These are phyloP conservation scores for Centroberyx gerrardi DNA, from an alignment of 2,797 vertebrate genomes.

Conservation along the genomic window DNA sequence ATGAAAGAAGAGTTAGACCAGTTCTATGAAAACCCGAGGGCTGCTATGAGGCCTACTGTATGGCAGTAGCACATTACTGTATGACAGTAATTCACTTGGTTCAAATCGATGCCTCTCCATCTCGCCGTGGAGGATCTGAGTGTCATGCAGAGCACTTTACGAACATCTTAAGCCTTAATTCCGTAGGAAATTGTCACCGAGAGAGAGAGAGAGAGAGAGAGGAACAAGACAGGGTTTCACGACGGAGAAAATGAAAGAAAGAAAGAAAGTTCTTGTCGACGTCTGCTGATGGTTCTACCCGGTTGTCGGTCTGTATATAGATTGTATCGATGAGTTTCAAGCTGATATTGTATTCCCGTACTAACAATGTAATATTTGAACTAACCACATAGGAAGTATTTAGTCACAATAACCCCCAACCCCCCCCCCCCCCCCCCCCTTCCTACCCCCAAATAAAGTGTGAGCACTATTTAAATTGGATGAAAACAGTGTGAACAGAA, in stretches of 20 bases:
- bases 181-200: conserved; percentile 57
- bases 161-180: conserved; percentile 83
- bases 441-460: conserved; percentile 7
- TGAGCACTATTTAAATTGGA: conserved; percentile 61
- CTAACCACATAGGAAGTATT: conserved; percentile 61
- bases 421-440: conserved; percentile 1
- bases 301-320: conserved; percentile 74
- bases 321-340: conserved; percentile 67
- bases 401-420: conserved; percentile 57
- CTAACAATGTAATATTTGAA: conserved; percentile 70
- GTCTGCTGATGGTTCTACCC: conserved; percentile 57
- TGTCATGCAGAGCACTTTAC: conserved; percentile 83
- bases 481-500: conserved; percentile 56
- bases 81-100: conserved; percentile 34
- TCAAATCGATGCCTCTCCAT: conserved; percentile 44
- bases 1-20: conserved; percentile 43
- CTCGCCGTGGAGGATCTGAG: conserved; percentile 56
- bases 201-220: conserved; percentile 36
- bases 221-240: conserved; percentile 48
- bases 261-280: conserved; percentile 25
- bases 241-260: conserved; percentile 22
- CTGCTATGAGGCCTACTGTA: conserved; percentile 65
- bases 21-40: conserved; percentile 42
- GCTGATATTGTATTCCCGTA: conserved; percentile 67
- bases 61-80: conserved; percentile 65